A percentile compares a stretch with the other conserved stretches of the same genome.
Conservation (phyloP, 2,888 invertebrate genomes). For the Trisateles emortualis region DNA sequence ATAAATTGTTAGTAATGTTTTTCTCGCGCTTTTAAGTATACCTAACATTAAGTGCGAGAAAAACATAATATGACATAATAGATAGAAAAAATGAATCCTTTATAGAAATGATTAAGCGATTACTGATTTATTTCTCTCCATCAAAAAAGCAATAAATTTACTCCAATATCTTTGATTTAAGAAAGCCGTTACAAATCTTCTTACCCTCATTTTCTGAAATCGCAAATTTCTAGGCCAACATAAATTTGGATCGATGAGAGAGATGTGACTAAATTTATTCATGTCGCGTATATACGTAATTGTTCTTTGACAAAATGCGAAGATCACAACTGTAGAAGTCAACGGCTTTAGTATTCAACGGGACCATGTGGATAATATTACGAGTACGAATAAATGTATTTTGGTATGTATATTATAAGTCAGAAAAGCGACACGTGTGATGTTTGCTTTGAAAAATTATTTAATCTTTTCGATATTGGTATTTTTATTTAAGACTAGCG, state of each 20-base stretch:
- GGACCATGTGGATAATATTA: background rate
- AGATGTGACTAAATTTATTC: conserved; percentile 30
- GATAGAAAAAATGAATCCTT: too few species aligned
- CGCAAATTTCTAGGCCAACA: conserved; percentile 10
- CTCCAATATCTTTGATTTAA: background rate
- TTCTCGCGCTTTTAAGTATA: too few species aligned
- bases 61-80: too few species aligned
- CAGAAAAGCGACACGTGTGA: background rate
- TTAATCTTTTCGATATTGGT: too few species aligned
- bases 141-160: background rate
- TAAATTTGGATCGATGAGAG: conserved; percentile 9
- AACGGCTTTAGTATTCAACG: background rate
- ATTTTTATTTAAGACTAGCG: too few species aligned
- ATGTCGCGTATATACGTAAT: conserved; percentile 26
- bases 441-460: background rate
- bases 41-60: too few species aligned
- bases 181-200: conserved; percentile 1
- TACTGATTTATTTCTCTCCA: too few species aligned
- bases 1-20: too few species aligned
- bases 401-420: background rate
- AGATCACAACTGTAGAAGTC: conserved; percentile 4
- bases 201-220: conserved; percentile 1
- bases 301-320: conserved; percentile 23
- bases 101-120: too few species aligned
- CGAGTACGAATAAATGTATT: background rate